Evolutionary conservation across 2,797 vertebrate species (phyloP).

Genomic region (Lutjanus argentimaculatus): DNA sequence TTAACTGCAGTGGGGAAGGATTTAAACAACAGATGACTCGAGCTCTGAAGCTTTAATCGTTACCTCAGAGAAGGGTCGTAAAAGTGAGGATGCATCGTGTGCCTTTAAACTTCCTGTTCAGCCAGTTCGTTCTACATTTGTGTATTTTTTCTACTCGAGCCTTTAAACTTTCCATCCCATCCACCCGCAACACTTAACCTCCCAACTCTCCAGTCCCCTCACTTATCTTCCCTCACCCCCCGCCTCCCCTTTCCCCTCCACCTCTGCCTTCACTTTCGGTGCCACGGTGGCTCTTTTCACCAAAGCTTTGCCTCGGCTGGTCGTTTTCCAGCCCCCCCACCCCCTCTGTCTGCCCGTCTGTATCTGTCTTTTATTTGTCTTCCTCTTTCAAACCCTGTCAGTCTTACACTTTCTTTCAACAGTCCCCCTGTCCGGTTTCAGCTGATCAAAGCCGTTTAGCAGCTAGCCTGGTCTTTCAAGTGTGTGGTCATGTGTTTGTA

Average conservation of each 20-base stretch:
- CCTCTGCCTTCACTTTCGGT: constrained; percentile 30
- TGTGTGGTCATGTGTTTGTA: constrained; percentile 48
- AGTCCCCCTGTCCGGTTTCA: constrained; percentile 32
- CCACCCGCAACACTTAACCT: constrained; percentile 22
- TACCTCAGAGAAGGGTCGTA: constrained; percentile 20
- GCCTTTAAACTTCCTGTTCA: not conserved
- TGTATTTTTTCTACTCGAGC: constrained; percentile 11
- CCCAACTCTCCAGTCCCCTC: constrained; percentile 4
- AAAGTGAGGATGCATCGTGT: constrained; percentile 18
- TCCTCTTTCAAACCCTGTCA: constrained; percentile 46
- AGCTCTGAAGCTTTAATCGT: constrained; percentile 28
- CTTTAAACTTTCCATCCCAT: constrained; percentile 41
- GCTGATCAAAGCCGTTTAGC: constrained; percentile 74
- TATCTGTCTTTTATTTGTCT: constrained; percentile 61
- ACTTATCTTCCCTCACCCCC: constrained; percentile 5
- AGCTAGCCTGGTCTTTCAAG: constrained; percentile 46
- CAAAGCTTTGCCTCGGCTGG: not conserved
- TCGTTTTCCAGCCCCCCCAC: constrained; percentile 31
- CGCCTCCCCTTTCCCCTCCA: constrained; percentile 4
- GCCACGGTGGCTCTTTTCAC: constrained; percentile 50
- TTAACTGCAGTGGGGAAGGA: constrained; percentile 37
- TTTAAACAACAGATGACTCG: constrained; percentile 21
- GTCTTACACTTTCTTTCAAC: constrained; percentile 17
- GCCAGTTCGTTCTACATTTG: constrained; percentile 7
- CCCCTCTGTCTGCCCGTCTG: not conserved